Evolutionary conservation across 2,113 vertebrate species (phyloP), one percentile per base, ranked within the genome.

Genomic region (Oreochromis spilurus): DNA sequence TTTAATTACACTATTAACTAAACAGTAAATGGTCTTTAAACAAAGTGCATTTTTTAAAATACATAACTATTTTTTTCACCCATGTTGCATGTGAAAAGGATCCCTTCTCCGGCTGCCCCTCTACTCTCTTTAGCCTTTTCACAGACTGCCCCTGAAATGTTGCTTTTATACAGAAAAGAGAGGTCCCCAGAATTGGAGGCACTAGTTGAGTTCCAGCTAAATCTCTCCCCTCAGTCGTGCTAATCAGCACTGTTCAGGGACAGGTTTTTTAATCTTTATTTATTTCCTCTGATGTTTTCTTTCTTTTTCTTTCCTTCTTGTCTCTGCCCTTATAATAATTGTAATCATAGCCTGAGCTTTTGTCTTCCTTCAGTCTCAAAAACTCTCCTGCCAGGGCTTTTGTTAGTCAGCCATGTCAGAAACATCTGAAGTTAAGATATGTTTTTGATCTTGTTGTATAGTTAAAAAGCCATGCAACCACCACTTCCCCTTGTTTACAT

Each of bases 391-490:
- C 48, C 54, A 55, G 72, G 62, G 36, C 19, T 65, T 82, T 80
- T 80, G 82, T 86, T 84, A 83, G 54, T 53, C 21, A 52, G 2
- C 65, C 40, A 6, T 48, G 55, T 89, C 89, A 88, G 77, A 89
- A 81, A 87, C 91, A 89, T 95, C 82, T 93, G 85, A 94, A 83
- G 86, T 88, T 78, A 62, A 62, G 75, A 21, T 72, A 54, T 92
- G 53, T 81, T 93, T 94, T 92, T 95, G 88, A 94, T 95, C 84
- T 85, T 85, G 48, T 79, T 86, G 19, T 80, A 52, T 77, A 60
- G 82, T 80, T 85, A 83, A 84, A 87, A 81, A 72, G 5, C 21
- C 70, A 77, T 5, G 48, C 40, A 45, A 40, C 82, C 19, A 45
- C 40, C 82, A 24, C 19, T 81, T 53, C 43, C 16, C 26, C 45